Evolutionary conservation across 2,797 vertebrate genomes (phyloP), one percentile per base, ranked within the genome.

Genomic region (Kryptolebias ocellatus): DNA sequence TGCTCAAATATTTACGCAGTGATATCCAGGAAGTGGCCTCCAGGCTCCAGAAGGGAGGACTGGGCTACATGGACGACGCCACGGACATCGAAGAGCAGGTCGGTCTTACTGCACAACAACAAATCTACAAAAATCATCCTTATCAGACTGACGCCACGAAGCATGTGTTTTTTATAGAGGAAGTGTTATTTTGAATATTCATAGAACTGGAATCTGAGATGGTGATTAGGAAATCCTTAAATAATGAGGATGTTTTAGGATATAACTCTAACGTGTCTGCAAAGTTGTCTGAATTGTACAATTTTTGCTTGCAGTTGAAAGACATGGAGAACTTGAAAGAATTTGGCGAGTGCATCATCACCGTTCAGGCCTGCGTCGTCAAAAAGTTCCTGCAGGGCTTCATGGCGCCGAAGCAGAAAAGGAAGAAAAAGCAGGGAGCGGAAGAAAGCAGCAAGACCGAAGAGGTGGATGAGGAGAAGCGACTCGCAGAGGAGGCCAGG

Each of bases 311-410:
- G 16, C 86, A 99, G 98, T 88, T 99, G 37, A 90, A 86, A 70
- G 92, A 94, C 0, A 89, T 94, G 70, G 95, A 97, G 76, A 96
- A 92, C 84, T 79, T 99, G 73, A 97, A 96, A 86, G 96, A 98
- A 64, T 98, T 99, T 77, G 97, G 96, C 0, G 97, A 99, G 77
- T 95, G 95, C 66, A 92, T 98, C 86, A 95, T 98, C 84, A 94
- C 95, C 2, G 94, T 99, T 71, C 97, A 99, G 81, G 95, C 95
- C 74, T 95, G 96, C 20, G 95, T 99, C n/a, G 95, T 99, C 87
- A 97, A 98, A 83, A 99, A 99, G 90, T 99, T 98, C 87, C 92
- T 98, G 62, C 98, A 99, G 89, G 97, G 98, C 53, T 99, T 99
- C 90, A 99, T 99, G 98, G 98, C 97, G 52, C 97, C 97, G 42